These are phyloP conservation scores for Pogonocherus hispidulus DNA, from an alignment of 2,888 invertebrate species.

Conservation along the genomic window DNA sequence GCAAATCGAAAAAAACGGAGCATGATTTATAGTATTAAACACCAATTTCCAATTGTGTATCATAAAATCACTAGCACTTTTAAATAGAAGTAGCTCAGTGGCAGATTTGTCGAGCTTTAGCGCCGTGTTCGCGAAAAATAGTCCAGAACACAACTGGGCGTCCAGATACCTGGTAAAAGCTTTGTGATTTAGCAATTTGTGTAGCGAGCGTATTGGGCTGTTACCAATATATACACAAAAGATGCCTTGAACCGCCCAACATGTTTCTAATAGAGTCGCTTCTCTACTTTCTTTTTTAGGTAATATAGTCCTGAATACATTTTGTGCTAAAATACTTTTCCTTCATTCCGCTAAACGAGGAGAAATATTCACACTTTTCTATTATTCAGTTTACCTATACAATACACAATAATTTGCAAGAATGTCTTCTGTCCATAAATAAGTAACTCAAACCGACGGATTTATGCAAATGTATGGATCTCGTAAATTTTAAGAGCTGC, in stretches of 20 bases:
- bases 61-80: slow-evolving; percentile 42
- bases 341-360: background rate
- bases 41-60: slow-evolving; percentile 44
- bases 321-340: background rate
- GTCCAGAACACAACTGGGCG: slow-evolving; percentile 44
- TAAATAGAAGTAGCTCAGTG: slow-evolving; percentile 38
- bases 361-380: background rate
- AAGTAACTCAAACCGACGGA: too few species aligned
- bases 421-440: background rate
- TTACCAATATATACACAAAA: slow-evolving; percentile 52
- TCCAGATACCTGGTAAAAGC: slow-evolving; percentile 56
- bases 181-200: slow-evolving; percentile 60
- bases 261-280: slow-evolving; percentile 44
- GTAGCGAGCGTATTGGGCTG: slow-evolving; percentile 50
- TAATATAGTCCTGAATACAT: slow-evolving; percentile 9
- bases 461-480: too few species aligned
- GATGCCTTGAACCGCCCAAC: slow-evolving; percentile 45
- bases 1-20: slow-evolving; percentile 31
- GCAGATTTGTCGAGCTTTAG: slow-evolving; percentile 34
- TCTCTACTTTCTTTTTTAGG: slow-evolving; percentile 30
- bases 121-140: slow-evolving; percentile 33
- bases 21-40: slow-evolving; percentile 40
- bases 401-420: too few species aligned
- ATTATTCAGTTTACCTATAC: background rate
- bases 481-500: too few species aligned